A percentile compares a stretch with the other conserved stretches of the same genome.
These are phyloP conservation scores for Saturnia japonica DNA, from an alignment of 2,888 invertebrate species.

Conservation along the genomic window DNA sequence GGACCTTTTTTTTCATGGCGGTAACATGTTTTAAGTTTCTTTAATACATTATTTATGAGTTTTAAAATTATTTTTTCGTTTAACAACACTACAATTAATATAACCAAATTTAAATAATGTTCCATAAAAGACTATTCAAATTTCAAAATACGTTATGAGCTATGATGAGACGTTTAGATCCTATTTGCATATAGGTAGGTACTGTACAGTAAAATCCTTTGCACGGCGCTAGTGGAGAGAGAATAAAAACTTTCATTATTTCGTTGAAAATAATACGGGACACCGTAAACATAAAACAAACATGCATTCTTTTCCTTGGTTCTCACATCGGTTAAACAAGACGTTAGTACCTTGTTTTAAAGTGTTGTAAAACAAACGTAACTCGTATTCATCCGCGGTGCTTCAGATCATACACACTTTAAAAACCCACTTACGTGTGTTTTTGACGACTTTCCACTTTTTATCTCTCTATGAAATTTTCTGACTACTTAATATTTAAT, in stretches of 20 bases:
- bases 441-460: neutral
- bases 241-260: constrained; percentile 81
- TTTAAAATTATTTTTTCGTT: neutral
- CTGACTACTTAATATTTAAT: too few relatives aligned
- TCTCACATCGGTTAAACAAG: constrained; percentile 53
- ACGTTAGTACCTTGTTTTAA: constrained; percentile 75
- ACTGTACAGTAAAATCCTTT: too few relatives aligned
- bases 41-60: neutral
- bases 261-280: constrained; percentile 62
- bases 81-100: too few relatives aligned
- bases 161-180: too few relatives aligned
- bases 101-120: too few relatives aligned
- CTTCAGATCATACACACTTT: neutral
- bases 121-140: too few relatives aligned
- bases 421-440: neutral
- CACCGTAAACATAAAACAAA: constrained; percentile 70
- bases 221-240: constrained; percentile 57
- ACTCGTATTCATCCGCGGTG: constrained; percentile 42
- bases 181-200: too few relatives aligned
- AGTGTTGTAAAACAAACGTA: constrained; percentile 79
- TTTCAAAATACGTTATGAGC: neutral
- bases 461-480: neutral
- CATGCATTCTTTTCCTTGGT: constrained; percentile 68
- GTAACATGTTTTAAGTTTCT: neutral
- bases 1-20: neutral